Base-by-base conservation (phyloP, 2,888 invertebrate genomes). In the Callyntrura guangdongensis region DNA sequence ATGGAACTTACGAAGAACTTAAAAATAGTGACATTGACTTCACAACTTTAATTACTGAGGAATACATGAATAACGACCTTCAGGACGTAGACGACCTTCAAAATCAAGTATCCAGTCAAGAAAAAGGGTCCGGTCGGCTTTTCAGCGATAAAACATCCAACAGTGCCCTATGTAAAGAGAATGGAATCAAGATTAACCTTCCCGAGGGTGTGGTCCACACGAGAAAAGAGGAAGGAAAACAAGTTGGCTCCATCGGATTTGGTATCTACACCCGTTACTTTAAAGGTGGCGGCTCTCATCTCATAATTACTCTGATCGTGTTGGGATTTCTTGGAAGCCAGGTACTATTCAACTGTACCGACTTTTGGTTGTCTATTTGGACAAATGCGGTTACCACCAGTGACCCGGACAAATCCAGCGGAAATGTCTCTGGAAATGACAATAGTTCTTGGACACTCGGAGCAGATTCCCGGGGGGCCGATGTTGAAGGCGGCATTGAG, bases 311-410 rank as follows among this genome's bases (percentile, higher is more conserved):
- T 0, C 14, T 90, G 1, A 14, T 90, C 0, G 12, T 59, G 0
- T 5, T 81, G 9, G 69, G 36, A 12, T 81, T 86, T 59, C 0
- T 90, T 0, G 0, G 36, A 11, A 47, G 47, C 3, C 81, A 85
- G 36, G 14, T 59, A 27, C 12, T 90, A 0, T 49, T 12, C 14
- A 90, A 90, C 20, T 79, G 59, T 53, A 59, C 72, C 0, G 90
- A 90, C 27, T 90, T 74, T 22, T 90, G 90, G 90, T 14, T 90
- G 17, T 74, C 81, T 17, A 17, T 20, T 9, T 81, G 88, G 88
- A 88, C 82, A 8, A 88, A 88, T 45, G n/a, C 45, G 0, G 69
- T 69, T 11, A 12, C 61, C 14, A 53, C 8, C 20, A 25, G 12
- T 27, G 61, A 36, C n/a, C n/a, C n/a, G n/a, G n/a, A n/a, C n/a